Conservation (phyloP, 2,113 vertebrate species). For the Chamaetylas fuelleborni region DNA sequence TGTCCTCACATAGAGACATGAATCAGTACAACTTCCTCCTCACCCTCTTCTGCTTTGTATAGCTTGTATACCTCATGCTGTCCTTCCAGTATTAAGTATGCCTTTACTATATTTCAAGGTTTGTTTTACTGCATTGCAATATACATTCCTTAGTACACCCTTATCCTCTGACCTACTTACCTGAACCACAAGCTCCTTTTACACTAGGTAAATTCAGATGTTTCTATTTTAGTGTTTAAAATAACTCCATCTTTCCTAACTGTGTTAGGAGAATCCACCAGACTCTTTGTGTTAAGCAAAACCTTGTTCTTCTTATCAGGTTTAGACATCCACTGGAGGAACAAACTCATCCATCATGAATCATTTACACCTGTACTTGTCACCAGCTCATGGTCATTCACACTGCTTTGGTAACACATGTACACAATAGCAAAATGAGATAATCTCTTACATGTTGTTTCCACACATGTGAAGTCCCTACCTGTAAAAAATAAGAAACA, state of each 20-base stretch:
- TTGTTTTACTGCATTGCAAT: background rate
- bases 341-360: constrained; percentile 48
- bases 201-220: background rate
- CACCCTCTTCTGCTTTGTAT: background rate
- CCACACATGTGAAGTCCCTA: background rate
- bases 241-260: background rate
- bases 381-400: constrained; percentile 19
- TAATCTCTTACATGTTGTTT: constrained; percentile 30
- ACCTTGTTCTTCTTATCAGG: constrained; percentile 21
- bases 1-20: background rate
- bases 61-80: background rate
- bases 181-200: background rate
- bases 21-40: background rate
- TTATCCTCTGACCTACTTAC: background rate
- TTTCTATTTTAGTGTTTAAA: constrained; percentile 7
- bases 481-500: background rate
- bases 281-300: constrained; percentile 10
- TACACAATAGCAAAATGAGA: constrained; percentile 19
- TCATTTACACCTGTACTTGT: constrained; percentile 50
- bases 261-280: background rate
- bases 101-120: background rate
- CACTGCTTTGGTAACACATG: background rate
- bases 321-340: background rate
- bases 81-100: background rate
- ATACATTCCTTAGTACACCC: background rate